phyloP scores from a whole-genome alignment of 2,113 vertebrate species.

The Panthera uncia region DNA sequence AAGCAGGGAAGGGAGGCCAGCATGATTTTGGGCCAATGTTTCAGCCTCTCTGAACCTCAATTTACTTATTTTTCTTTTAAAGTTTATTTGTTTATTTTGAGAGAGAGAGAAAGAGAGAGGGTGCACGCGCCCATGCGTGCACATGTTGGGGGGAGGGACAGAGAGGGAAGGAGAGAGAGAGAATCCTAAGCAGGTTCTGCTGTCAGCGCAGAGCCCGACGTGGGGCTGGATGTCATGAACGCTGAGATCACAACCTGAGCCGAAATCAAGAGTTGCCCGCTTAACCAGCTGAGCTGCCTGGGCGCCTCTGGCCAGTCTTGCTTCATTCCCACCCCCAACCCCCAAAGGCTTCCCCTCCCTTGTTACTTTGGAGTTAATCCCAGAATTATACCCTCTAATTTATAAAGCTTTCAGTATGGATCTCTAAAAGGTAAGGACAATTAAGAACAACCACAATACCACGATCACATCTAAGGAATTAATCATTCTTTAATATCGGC shows the following conservation, averaged over 20 bases:
- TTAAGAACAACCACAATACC: not conserved
- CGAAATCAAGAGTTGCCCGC: too few species aligned
- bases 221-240: too few species aligned
- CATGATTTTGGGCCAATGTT: not conserved
- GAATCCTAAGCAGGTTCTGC: too few species aligned
- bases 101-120: too few species aligned
- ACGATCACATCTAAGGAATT: not conserved
- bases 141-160: too few species aligned
- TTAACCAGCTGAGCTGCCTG: too few species aligned
- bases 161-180: too few species aligned
- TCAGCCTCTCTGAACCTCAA: not conserved
- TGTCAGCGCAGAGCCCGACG: too few species aligned
- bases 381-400: not conserved
- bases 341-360: not conserved
- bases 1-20: not conserved
- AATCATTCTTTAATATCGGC: not conserved
- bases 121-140: too few species aligned
- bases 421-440: not conserved
- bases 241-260: too few species aligned
- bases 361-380: not conserved
- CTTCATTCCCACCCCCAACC: not conserved
- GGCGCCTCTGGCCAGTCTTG: too few species aligned
- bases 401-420: not conserved
- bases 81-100: too few species aligned
- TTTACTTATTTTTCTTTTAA: not conserved